Percentiles rank a stretch among this genome's conserved stretches.
Conservation (phyloP, 2,888 invertebrate species). For the Caenorhabditis sp. region DNA sequence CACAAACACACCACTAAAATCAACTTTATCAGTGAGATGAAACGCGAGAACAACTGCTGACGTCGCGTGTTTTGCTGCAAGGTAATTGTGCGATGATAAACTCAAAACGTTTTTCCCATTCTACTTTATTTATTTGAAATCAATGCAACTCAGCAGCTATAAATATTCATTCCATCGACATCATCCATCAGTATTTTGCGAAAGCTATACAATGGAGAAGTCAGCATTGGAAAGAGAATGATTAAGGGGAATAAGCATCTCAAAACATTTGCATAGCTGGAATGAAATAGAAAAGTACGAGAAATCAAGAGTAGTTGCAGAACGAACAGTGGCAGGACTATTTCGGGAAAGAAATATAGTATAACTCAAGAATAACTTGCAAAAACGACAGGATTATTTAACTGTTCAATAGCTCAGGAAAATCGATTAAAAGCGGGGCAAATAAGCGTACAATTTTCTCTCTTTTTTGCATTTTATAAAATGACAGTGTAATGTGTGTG, state of each 20-base stretch:
- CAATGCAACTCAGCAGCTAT: constrained; percentile 36
- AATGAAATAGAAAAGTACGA: constrained; percentile 20
- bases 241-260: constrained; percentile 17
- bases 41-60: too few species aligned
- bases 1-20: constrained; percentile 21
- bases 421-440: constrained; percentile 19
- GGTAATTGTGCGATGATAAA: too few species aligned
- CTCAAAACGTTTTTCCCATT: background rate
- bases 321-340: constrained; percentile 32
- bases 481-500: background rate
- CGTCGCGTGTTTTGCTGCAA: too few species aligned
- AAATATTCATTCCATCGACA: constrained; percentile 44
- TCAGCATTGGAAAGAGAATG: constrained; percentile 25
- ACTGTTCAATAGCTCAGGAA: background rate
- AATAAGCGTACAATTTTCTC: constrained; percentile 39
- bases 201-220: constrained; percentile 43
- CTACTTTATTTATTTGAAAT: constrained; percentile 6
- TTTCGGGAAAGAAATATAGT: constrained; percentile 17
- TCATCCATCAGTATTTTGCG: constrained; percentile 12
- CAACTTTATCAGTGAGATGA: background rate
- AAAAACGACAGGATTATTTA: constrained; percentile 14
- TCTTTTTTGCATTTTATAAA: constrained; percentile 32
- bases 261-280: constrained; percentile 27
- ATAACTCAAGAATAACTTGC: constrained; percentile 10
- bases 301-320: background rate